A percentile compares a stretch with the other conserved stretches of the same genome.
Conservation (phyloP, 2,888 invertebrate genomes). For the Incurvaria masculella region DNA sequence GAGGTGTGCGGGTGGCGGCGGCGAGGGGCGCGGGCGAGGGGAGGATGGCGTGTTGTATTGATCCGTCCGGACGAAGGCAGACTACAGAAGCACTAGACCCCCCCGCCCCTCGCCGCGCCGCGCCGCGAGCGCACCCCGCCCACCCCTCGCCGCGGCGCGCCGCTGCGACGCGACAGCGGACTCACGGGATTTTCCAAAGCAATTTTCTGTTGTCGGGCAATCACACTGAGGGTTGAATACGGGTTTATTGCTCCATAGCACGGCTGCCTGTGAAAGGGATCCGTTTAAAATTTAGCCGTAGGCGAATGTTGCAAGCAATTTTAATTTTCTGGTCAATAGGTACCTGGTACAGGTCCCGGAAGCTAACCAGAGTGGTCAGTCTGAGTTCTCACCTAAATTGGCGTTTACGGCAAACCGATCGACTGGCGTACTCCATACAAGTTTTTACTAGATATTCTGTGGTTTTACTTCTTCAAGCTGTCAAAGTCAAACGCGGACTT, state of each 20-base stretch:
- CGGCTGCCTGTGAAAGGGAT: background rate
- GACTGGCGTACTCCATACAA: too few species aligned
- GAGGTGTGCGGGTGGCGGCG: constrained; percentile 24
- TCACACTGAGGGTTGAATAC: background rate
- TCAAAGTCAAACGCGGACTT: too few species aligned
- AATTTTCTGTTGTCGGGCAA: constrained; percentile 32
- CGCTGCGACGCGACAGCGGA: constrained; percentile 30
- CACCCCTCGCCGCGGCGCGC: constrained; percentile 26
- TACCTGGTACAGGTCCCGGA: too few species aligned
- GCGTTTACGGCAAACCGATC: too few species aligned
- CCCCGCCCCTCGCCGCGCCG: constrained; percentile 21
- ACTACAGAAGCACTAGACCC: constrained; percentile 1
- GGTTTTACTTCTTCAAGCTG: too few species aligned
- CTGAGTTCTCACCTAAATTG: too few species aligned
- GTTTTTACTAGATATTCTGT: too few species aligned
- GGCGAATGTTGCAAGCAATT: too few species aligned
- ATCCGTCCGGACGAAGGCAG: constrained; percentile 28
- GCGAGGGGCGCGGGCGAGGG: constrained; percentile 26
- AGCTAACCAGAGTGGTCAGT: too few species aligned
- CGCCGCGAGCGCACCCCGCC: constrained; percentile 44
- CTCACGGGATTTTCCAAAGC: constrained; percentile 55
- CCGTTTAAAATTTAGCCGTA: background rate
- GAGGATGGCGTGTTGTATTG: constrained; percentile 28
- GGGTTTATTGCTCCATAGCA: background rate
- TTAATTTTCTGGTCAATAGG: too few species aligned